Conservation (phyloP, 2,797 vertebrate species). For the Pantherophis alleghaniensis region DNA sequence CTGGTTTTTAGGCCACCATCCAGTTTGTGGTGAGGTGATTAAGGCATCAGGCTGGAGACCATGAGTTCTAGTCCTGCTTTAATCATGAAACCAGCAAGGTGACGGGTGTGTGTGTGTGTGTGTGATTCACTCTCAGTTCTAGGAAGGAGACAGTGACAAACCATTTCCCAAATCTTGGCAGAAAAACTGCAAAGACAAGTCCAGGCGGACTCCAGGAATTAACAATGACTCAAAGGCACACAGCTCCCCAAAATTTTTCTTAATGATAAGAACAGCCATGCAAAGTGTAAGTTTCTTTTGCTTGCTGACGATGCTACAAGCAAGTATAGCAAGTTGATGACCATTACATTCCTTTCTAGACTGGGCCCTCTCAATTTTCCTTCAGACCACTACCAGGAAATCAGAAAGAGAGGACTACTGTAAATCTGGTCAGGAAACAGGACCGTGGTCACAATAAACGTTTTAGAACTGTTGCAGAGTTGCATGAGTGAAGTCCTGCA, state of each 20-base stretch:
- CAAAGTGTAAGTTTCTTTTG: neutral
- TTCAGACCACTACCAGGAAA: neutral
- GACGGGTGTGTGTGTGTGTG: neutral
- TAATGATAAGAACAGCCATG: conserved; percentile 28
- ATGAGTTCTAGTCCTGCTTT: neutral
- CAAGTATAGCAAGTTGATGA: neutral
- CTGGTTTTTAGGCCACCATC: neutral
- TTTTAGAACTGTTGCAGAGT: neutral
- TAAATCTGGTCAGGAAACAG: neutral
- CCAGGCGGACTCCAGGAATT: neutral
- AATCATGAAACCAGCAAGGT: neutral
- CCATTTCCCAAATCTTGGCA: neutral
- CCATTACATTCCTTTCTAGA: neutral
- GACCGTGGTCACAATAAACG: neutral
- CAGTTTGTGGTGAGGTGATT: neutral
- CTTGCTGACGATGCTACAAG: conserved; percentile 12
- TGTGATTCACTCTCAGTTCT: neutral
- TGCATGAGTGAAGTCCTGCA: neutral
- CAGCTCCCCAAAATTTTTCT: conserved; percentile 27
- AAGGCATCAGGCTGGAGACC: neutral
- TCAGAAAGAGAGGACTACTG: neutral
- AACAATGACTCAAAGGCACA: neutral
- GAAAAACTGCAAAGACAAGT: neutral
- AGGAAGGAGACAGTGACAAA: neutral
- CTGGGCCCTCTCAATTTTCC: neutral